A percentile compares a stretch with the other conserved stretches of the same genome.
phyloP scores from a whole-genome alignment of 2,113 vertebrate species.

The Thunnus thynnus region DNA sequence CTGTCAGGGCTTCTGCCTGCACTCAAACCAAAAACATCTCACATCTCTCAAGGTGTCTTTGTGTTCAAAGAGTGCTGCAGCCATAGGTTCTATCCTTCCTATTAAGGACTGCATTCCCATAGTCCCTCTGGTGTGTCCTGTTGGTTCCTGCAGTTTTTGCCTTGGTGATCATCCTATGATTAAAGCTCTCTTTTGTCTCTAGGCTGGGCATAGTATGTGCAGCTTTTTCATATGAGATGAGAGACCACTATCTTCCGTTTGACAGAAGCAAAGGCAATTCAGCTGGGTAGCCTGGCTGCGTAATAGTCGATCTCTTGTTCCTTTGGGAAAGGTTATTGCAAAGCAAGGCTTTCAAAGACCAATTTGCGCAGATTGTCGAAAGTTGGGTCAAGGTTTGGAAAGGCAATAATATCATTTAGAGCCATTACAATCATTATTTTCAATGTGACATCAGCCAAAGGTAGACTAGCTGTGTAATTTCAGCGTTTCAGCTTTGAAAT shows the following conservation, averaged over 20 bases:
- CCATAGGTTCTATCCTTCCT: constrained; percentile 64
- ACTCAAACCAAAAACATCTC: constrained; percentile 51
- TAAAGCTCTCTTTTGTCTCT: constrained; percentile 66
- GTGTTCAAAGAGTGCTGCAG: constrained; percentile 69
- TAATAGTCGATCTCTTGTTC: constrained; percentile 71
- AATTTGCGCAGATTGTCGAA: constrained; percentile 69
- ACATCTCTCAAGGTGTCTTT: constrained; percentile 71
- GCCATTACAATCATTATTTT: constrained; percentile 73
- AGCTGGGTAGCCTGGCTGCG: constrained; percentile 54
- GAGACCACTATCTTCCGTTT: constrained; percentile 60
- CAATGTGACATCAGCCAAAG: constrained; percentile 63
- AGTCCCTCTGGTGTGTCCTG: constrained; percentile 66
- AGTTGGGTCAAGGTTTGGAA: constrained; percentile 78
- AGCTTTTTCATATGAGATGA: constrained; percentile 62
- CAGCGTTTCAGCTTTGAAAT: constrained; percentile 46
- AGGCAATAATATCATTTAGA: constrained; percentile 72
- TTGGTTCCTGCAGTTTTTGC: constrained; percentile 62
- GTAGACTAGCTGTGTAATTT: constrained; percentile 56
- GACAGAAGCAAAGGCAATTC: constrained; percentile 69
- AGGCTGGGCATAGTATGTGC: constrained; percentile 43
- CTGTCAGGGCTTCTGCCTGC: constrained; percentile 65
- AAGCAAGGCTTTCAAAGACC: constrained; percentile 71
- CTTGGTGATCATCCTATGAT: constrained; percentile 74
- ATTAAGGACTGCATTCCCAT: constrained; percentile 55
- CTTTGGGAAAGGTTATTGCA: constrained; percentile 71